Percentiles rank a stretch among this genome's conserved stretches.
Conservation (phyloP, 2,888 invertebrate species). For the Diploptera punctata region DNA sequence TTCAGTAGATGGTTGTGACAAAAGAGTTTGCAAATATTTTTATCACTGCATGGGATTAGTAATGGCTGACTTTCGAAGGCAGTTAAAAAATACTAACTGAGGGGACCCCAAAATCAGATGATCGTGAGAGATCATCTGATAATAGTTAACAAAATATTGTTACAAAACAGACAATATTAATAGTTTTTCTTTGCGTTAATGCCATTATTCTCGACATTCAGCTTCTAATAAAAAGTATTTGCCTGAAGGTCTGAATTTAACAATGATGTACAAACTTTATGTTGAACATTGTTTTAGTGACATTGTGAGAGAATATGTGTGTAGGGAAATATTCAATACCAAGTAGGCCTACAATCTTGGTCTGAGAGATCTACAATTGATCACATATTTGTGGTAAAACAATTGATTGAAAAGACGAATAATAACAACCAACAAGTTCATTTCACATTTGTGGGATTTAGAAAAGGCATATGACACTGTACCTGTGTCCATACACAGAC, state of each 20-base stretch:
- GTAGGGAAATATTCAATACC: neutral
- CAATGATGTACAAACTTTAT: neutral
- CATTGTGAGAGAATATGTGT: too few species aligned
- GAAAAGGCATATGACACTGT: too few species aligned
- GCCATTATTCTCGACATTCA: neutral
- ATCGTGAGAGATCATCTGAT: too few species aligned
- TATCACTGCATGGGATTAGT: neutral
- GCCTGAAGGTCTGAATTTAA: neutral
- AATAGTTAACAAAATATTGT: neutral
- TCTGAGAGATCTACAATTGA: too few species aligned
- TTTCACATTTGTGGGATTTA: too few species aligned
- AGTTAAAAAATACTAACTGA: constrained; percentile 7
- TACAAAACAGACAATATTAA: neutral
- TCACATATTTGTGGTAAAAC: too few species aligned
- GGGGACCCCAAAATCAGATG: neutral
- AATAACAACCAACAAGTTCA: too few species aligned
- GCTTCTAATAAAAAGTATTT: neutral
- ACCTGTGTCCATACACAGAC: neutral
- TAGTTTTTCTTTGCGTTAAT: neutral
- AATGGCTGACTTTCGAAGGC: constrained; percentile 1
- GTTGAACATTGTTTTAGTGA: too few species aligned
- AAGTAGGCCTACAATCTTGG: too few species aligned
- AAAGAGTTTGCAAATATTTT: neutral
- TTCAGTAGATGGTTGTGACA: neutral
- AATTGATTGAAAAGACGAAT: too few species aligned